These are phyloP conservation scores for Agonopterix arenella DNA, from an alignment of 2,888 invertebrate species.

Conservation along the genomic window DNA sequence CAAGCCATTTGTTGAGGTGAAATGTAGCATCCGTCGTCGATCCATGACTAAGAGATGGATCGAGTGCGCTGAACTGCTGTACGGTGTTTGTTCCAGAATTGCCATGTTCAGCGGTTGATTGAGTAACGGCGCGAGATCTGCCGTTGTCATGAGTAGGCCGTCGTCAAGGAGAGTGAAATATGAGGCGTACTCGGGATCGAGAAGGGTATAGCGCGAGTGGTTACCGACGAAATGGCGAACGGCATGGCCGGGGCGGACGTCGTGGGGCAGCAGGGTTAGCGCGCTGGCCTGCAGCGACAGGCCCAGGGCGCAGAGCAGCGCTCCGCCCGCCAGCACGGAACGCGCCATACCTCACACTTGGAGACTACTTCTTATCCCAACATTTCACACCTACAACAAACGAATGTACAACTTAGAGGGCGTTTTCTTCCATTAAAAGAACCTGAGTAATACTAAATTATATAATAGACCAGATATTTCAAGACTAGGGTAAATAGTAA, in stretches of 20 bases:
- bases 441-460: no score
- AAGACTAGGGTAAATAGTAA: no score
- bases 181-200: slow-evolving; percentile 88
- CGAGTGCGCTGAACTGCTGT: slow-evolving; percentile 87
- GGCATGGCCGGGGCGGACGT: slow-evolving; percentile 92
- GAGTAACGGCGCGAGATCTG: slow-evolving; percentile 88
- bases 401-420: background rate
- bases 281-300: slow-evolving; percentile 47
- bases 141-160: slow-evolving; percentile 94
- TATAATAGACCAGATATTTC: no score
- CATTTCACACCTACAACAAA: slow-evolving; percentile 59
- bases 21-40: slow-evolving; percentile 87
- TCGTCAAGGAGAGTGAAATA: slow-evolving; percentile 92
- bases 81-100: slow-evolving; percentile 88
- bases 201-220: slow-evolving; percentile 71
- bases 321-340: slow-evolving; percentile 54
- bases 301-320: slow-evolving; percentile 55
- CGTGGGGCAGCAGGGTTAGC: slow-evolving; percentile 87
- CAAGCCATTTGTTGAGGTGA: slow-evolving; percentile 79
- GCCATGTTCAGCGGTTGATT: slow-evolving; percentile 89
- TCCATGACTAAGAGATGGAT: slow-evolving; percentile 90
- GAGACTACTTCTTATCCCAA: slow-evolving; percentile 42
- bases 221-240: slow-evolving; percentile 85
- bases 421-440: no score
- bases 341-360: slow-evolving; percentile 50